Evolutionary conservation across 2,888 invertebrate species (phyloP).

Genomic region (Tribolium freemani): DNA sequence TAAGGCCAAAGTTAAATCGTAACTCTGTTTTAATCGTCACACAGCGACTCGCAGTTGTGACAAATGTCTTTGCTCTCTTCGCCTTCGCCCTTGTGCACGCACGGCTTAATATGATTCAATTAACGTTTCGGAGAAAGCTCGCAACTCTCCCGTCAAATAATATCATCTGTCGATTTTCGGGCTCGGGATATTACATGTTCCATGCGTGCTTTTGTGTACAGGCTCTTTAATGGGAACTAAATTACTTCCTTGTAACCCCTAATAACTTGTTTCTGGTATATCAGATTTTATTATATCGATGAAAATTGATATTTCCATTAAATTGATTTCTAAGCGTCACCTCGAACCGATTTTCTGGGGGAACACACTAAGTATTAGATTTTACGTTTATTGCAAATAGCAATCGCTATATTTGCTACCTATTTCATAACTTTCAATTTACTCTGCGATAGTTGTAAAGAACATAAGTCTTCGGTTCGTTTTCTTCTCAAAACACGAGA

Average conservation of each 20-base stretch:
- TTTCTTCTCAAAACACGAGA: neutral
- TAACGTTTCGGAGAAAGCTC: constrained; percentile 43
- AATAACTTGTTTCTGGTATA: constrained; percentile 42
- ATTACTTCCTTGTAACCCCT: constrained; percentile 38
- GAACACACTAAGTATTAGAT: constrained; percentile 5
- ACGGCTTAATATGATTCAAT: constrained; percentile 47
- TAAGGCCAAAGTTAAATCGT: constrained; percentile 44
- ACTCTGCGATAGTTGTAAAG: neutral
- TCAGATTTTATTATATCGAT: constrained; percentile 41
- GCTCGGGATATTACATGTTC: constrained; percentile 37
- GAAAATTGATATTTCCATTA: constrained; percentile 41
- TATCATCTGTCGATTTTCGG: constrained; percentile 43
- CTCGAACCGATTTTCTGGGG: constrained; percentile 14
- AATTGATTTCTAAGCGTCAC: constrained; percentile 35
- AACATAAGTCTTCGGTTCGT: neutral
- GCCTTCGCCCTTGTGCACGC: constrained; percentile 43
- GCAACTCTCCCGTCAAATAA: constrained; percentile 39
- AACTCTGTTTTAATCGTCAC: constrained; percentile 47
- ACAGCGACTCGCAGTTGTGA: constrained; percentile 44
- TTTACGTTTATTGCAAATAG: constrained; percentile 13
- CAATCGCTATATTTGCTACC: neutral
- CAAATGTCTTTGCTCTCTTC: constrained; percentile 45
- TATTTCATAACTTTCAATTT: neutral
- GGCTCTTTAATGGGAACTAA: constrained; percentile 40
- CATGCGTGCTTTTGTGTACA: constrained; percentile 40